phyloP scores from a whole-genome alignment of 1,140 invertebrate genomes.

The Mizuhopecten yessoensis region DNA sequence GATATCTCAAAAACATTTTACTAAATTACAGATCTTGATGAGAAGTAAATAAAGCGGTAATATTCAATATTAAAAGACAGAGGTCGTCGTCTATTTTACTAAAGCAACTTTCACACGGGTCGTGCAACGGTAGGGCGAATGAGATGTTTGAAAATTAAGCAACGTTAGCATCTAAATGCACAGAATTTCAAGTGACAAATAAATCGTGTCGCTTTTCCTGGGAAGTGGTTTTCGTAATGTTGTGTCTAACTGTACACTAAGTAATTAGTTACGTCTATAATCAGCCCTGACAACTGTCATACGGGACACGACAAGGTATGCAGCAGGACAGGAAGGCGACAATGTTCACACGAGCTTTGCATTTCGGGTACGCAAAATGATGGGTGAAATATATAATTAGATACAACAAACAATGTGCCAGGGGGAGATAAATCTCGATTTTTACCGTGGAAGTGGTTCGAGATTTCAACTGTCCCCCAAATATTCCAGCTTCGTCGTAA shows the following conservation, averaged over 20 bases:
- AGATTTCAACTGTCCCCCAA: background rate
- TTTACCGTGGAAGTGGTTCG: background rate
- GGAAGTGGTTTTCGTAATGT: background rate
- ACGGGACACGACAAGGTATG: background rate
- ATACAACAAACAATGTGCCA: constrained; percentile 9
- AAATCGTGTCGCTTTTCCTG: background rate
- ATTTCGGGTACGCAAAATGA: background rate
- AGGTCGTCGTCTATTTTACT: no score
- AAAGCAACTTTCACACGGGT: background rate
- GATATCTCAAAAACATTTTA: no score
- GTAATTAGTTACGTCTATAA: background rate
- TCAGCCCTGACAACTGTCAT: background rate
- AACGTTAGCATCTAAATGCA: background rate
- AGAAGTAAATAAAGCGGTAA: no score
- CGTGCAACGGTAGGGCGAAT: background rate
- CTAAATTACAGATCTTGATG: no score
- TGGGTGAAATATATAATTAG: constrained; percentile 24
- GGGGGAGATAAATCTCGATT: background rate
- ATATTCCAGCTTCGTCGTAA: background rate
- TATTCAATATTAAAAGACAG: no score
- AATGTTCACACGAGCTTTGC: constrained; percentile 13
- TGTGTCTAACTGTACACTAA: background rate
- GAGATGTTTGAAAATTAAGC: background rate
- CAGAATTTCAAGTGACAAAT: constrained; percentile 26
- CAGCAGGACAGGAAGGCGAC: background rate